Base-by-base conservation (phyloP, 2,113 vertebrate genomes). In the Galbula dea region DNA sequence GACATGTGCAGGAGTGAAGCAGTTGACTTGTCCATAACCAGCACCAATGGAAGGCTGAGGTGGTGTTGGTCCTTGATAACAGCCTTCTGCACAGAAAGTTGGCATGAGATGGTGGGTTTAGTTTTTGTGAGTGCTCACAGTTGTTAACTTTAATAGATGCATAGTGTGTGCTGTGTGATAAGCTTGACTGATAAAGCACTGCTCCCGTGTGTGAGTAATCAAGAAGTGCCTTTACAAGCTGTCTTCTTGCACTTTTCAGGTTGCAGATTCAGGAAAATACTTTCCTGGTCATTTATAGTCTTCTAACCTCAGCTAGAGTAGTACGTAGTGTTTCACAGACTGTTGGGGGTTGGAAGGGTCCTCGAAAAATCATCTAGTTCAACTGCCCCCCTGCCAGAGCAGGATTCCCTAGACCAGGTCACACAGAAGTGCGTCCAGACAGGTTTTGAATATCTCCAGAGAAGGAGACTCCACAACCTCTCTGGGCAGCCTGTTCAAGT, bases 91-190 rank as follows among this genome's bases (percentile, higher is more conserved):
- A 2, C 24, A 34, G 24, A 12, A n/a, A 61, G 37, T 1, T 51
- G 45, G 15, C 1, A 0, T 29, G n/a, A 77, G 45, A 5, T 9
- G 51, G 10, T 46, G 2, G 3, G 11, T 51, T 69, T 46, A 12
- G 22, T 51, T 67, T 88, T 48, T 36, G 57, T 52, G 26, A 76
- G 55, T 2, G 0, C 32, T 81, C 23, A 17, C 9, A 37, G n/a
- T 32, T 49, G 66, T 39, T 78, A 52, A 8, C 58, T 86, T 37
- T n/a, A 55, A 34, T 20, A 30, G 14, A 15, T 16, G 12, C 1
- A 7, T 26, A 22, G n/a, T 0, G 3, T 34, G 13, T n/a, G 27
- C 41, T 68, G 19, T 37, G 32, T 22, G 11, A 6, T 48, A 23
- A 75, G 9, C 19, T 20, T 54, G 39, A 24, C 39, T 41, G 14